Evolutionary conservation across 2,888 invertebrate species (phyloP).

Genomic region (Elaeidobius kamerunicus): DNA sequence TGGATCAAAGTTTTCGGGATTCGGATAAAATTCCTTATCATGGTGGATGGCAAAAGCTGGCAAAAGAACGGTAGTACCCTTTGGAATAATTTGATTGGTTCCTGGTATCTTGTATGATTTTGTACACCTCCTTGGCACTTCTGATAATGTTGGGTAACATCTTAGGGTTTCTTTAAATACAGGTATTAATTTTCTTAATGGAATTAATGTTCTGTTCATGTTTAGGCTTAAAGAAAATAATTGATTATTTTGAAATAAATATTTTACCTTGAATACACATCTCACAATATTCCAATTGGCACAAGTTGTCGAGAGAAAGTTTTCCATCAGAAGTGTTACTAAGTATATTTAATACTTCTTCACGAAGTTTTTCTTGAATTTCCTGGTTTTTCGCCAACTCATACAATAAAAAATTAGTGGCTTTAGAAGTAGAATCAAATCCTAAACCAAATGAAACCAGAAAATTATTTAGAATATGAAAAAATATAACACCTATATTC

Average conservation of each 20-base stretch:
- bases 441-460: no score
- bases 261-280: conserved; percentile 14
- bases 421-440: conserved; percentile 53
- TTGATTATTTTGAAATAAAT: no score
- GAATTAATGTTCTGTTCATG: no score
- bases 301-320: conserved; percentile 14
- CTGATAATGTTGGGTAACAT: conserved; percentile 42
- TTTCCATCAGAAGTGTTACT: background rate
- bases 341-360: conserved; percentile 24
- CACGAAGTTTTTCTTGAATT: conserved; percentile 45
- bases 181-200: no score
- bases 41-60: conserved; percentile 36
- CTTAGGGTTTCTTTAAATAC: conserved; percentile 46
- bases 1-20: conserved; percentile 38
- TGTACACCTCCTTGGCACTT: conserved; percentile 35
- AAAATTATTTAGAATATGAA: no score
- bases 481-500: no score
- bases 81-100: conserved; percentile 41
- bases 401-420: conserved; percentile 49
- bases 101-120: conserved; percentile 41
- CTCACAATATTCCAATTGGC: conserved; percentile 16
- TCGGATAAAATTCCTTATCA: conserved; percentile 37
- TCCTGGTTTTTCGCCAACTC: conserved; percentile 49
- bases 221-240: no score
- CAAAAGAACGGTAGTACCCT: conserved; percentile 42